Base-by-base conservation (phyloP, 2,888 invertebrate genomes). In the Scaptomyza reducta region DNA sequence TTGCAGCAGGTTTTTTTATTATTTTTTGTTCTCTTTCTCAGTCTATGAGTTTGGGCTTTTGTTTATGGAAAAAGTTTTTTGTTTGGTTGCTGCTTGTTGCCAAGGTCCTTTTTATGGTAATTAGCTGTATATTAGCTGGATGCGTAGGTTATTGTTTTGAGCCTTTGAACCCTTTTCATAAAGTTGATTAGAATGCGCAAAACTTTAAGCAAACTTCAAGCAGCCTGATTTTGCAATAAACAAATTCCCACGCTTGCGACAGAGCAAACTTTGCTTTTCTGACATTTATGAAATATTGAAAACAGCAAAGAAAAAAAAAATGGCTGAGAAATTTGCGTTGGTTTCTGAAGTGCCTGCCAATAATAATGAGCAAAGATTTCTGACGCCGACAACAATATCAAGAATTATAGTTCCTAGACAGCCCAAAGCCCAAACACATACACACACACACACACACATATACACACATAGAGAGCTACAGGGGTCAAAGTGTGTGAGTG, bases 281-380 rank as follows among this genome's bases (percentile, higher is more conserved):
- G 47, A 56, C 62, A 56, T 70, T 67, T 67, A 63, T 73, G 67
- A 71, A 70, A 73, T 70, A 72, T 72, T 70, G 59, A 69, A 72
- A 64, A 57, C 58, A 60, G 46, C 46, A 55, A 55, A n/a, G n/a
- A 64, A 57, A 51, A 31, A 5, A 14, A 56, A 41, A 49, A 42
- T 22, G 4, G 22, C 5, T 22, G 22, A 22, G 64, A 51, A 63
- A 42, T 63, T 57, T 63, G 56, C 63, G 56, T 53, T 69, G 53
- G 62, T 41, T 55, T 66, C 57, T 63, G 56, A 57, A 69, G 68
- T 57, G 69, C 61, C 78, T 78, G 76, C 80, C 83, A 81, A 81
- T 81, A 81, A 83, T 80, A 83, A 81, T 83, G 81, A 76, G 83
- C 74, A 80, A 81, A 81, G 81, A 81, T 81, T 81, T 71, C 78